A percentile compares a stretch with the other conserved stretches of the same genome.
These are phyloP conservation scores for Nasonovia ribisnigri DNA, from an alignment of 2,888 invertebrate genomes.

Conservation along the genomic window DNA sequence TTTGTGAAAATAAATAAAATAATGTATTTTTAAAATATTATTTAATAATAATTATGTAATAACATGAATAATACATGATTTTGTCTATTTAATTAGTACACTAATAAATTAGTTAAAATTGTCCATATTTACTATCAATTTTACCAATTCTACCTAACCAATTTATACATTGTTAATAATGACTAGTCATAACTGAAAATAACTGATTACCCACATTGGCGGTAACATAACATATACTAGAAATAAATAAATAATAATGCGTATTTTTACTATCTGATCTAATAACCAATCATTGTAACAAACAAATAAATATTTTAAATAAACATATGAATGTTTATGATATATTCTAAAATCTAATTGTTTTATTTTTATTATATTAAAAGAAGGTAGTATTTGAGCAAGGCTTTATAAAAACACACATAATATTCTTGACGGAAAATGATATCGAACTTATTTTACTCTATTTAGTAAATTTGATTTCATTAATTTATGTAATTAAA, in stretches of 20 bases:
- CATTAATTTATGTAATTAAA: not conserved
- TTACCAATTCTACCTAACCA: not conserved
- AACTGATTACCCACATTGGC: not conserved
- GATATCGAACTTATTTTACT: not conserved
- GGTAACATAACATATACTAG: not conserved
- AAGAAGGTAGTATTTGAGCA: not conserved
- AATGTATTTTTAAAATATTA: too few species aligned
- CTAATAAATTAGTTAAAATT: not conserved
- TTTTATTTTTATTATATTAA: not conserved
- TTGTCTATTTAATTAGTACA: not conserved
- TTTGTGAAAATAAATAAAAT: not conserved
- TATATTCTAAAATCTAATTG: not conserved
- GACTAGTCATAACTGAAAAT: not conserved
- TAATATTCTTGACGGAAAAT: not conserved
- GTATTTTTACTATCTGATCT: not conserved
- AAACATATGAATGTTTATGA: not conserved
- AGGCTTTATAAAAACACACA: not conserved
- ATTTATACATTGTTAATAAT: not conserved
- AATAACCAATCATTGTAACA: not conserved
- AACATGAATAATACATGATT: not conserved
- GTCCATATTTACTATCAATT: not conserved
- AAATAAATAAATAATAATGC: not conserved
- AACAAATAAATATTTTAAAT: not conserved
- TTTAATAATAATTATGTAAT: too few species aligned
- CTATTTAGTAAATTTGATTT: not conserved